Percentiles rank a stretch among this genome's conserved stretches.
Evolutionary conservation across 2,888 invertebrate species (phyloP).

Genomic region (Melanostoma scalare): DNA sequence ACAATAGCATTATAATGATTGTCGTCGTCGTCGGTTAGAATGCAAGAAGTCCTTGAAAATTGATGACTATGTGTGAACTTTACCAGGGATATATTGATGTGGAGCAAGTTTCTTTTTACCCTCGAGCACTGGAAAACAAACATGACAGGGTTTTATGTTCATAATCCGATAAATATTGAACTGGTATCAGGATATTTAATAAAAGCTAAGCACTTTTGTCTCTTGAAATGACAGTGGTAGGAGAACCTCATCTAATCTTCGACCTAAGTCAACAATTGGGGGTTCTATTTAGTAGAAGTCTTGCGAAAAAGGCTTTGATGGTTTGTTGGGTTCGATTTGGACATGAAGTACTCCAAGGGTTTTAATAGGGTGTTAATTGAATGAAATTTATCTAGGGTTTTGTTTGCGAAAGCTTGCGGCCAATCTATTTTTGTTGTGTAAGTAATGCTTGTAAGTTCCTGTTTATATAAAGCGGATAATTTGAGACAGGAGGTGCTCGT

Average conservation of each 20-base stretch:
- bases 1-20: slow-evolving; percentile 52
- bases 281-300: neutral
- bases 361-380: slow-evolving; percentile 64
- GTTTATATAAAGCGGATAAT: slow-evolving; percentile 6
- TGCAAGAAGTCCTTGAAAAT: slow-evolving; percentile 53
- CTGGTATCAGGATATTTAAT: slow-evolving; percentile 64
- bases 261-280: slow-evolving; percentile 61
- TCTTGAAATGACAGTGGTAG: slow-evolving; percentile 29
- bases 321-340: slow-evolving; percentile 21
- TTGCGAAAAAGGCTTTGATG: slow-evolving; percentile 34
- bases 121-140: slow-evolving; percentile 46
- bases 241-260: slow-evolving; percentile 35
- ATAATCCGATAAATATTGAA: slow-evolving; percentile 72
- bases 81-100: slow-evolving; percentile 20
- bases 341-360: slow-evolving; percentile 36
- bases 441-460: slow-evolving; percentile 30
- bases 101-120: slow-evolving; percentile 21
- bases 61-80: slow-evolving; percentile 69
- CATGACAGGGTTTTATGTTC: slow-evolving; percentile 66
- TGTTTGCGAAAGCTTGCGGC: slow-evolving; percentile 10
- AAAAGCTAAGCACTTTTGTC: slow-evolving; percentile 67
- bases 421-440: slow-evolving; percentile 36
- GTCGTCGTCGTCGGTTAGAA: slow-evolving; percentile 26
- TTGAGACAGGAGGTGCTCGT: neutral
- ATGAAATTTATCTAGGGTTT: slow-evolving; percentile 42